phyloP scores from a whole-genome alignment of 2,888 invertebrate genomes.

The Caenorhabditis sp. region DNA sequence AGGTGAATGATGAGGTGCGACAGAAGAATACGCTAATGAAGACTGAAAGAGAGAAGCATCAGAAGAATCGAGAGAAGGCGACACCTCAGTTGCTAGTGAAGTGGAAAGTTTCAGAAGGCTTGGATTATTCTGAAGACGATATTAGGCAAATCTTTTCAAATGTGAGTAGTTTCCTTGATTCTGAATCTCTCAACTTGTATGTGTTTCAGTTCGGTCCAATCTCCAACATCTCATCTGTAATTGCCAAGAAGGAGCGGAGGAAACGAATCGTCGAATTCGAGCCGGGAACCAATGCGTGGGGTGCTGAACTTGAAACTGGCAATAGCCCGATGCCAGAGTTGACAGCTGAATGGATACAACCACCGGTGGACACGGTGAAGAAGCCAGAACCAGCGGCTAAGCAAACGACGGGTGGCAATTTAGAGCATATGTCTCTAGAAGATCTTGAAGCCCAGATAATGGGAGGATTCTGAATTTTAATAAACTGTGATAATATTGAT shows the following conservation, averaged over 20 bases:
- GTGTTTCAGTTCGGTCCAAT: conserved; percentile 54
- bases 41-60: conserved; percentile 31
- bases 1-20: conserved; percentile 69
- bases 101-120: conserved; percentile 43
- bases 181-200: not conserved
- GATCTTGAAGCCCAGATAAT: conserved; percentile 65
- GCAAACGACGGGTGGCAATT: conserved; percentile 30
- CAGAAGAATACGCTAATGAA: conserved; percentile 46
- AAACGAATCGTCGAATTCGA: conserved; percentile 60
- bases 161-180: conserved; percentile 18
- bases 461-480: conserved; percentile 28
- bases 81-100: conserved; percentile 54
- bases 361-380: conserved; percentile 31
- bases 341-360: conserved; percentile 52
- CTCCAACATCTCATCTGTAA: conserved; percentile 42
- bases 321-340: conserved; percentile 43
- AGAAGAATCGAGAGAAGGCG: conserved; percentile 1
- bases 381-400: not conserved
- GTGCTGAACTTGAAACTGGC: conserved; percentile 66
- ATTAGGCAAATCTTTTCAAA: conserved; percentile 42
- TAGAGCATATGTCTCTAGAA: conserved; percentile 57
- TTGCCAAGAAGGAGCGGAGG: conserved; percentile 41
- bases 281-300: conserved; percentile 61
- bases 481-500: not conserved
- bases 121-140: conserved; percentile 49